Conservation (phyloP, 23 tunicate genomes). For the Ascidia mentula region DNA sequence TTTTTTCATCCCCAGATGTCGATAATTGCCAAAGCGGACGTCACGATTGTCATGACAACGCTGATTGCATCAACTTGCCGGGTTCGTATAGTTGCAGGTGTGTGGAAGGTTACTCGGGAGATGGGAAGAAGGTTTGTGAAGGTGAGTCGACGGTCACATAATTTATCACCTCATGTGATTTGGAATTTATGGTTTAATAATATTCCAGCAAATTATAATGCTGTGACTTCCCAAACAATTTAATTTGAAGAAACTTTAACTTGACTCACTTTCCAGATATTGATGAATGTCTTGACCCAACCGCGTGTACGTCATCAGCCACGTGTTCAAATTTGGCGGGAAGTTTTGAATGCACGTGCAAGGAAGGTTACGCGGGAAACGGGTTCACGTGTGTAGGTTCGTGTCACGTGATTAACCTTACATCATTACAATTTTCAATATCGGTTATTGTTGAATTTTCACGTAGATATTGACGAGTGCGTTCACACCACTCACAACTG, state of each 20-base stretch:
- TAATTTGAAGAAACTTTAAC: too few relatives aligned
- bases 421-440: too few relatives aligned
- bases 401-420: too few relatives aligned
- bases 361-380: conserved; percentile 22
- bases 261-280: background rate
- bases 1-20: conserved; percentile 2
- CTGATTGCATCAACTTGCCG: conserved; percentile 8
- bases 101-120: conserved; percentile 17
- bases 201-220: too few relatives aligned
- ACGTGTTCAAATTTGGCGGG: conserved; percentile 12
- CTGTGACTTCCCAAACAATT: too few relatives aligned
- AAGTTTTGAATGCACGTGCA: conserved; percentile 15
- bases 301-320: background rate
- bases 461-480: conserved; percentile 44
- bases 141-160: background rate
- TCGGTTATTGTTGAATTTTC: too few relatives aligned
- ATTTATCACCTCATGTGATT: too few relatives aligned
- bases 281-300: conserved; percentile 16
- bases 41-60: conserved; percentile 14
- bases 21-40: conserved; percentile 21
- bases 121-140: conserved; percentile 12
- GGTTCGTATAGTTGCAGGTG: conserved; percentile 14
- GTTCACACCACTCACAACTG: conserved; percentile 12
- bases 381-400: conserved; percentile 3
- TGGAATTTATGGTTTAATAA: too few relatives aligned